Conservation (phyloP, 2,888 invertebrate species). For the Actias luna region DNA sequence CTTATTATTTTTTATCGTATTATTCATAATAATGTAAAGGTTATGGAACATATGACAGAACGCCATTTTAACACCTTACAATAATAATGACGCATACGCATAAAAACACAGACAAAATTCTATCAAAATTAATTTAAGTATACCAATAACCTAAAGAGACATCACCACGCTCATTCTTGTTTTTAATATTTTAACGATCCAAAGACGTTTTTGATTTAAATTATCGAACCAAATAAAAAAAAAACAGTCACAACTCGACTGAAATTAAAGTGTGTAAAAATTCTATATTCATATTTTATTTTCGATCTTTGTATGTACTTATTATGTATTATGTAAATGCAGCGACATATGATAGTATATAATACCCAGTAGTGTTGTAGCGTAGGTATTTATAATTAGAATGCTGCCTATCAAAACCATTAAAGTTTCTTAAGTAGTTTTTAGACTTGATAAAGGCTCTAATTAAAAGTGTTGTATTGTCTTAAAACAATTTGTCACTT, state of each 20-base stretch:
- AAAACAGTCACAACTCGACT: constrained; percentile 16
- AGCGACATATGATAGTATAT: constrained; percentile 12
- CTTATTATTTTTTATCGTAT: constrained; percentile 29
- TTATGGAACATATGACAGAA: background rate
- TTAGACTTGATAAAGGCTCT: background rate
- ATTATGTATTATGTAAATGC: constrained; percentile 12
- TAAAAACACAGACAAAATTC: background rate
- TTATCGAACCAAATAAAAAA: constrained; percentile 14
- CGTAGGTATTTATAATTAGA: background rate
- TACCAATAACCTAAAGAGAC: background rate
- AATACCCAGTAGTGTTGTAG: constrained; percentile 7
- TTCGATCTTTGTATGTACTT: constrained; percentile 14
- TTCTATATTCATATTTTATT: constrained; percentile 13
- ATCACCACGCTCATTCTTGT: background rate
- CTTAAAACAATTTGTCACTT: background rate
- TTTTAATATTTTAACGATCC: constrained; percentile 13
- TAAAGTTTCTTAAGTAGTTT: background rate
- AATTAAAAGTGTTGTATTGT: background rate
- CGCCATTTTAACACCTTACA: constrained; percentile 2
- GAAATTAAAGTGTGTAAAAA: constrained; percentile 16
- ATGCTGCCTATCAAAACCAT: background rate
- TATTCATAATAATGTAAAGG: constrained; percentile 23
- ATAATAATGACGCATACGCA: background rate
- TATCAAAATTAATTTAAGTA: too few relatives aligned
- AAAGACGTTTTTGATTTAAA: constrained; percentile 15